Evolutionary conservation across 2,113 vertebrate genomes (phyloP).

Genomic region (Rhynchomys soricoides): DNA sequence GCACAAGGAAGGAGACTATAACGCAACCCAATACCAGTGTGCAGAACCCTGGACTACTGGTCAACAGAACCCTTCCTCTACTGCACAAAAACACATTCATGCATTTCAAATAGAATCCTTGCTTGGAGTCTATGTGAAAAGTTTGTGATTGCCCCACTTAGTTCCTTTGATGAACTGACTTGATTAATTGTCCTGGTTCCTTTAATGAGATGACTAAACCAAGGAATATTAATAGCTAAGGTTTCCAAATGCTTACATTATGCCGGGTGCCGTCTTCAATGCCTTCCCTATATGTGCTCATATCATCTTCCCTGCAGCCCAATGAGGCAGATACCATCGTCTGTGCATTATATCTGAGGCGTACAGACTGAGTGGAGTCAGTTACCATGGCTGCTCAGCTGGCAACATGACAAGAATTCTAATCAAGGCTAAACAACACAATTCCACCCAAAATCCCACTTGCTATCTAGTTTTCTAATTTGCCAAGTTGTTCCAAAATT

Average conservation of each 20-base stretch:
- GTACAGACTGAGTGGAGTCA: background rate
- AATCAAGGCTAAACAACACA: background rate
- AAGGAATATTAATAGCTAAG: conserved; percentile 38
- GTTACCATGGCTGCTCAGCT: accelerated
- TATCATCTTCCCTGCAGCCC: background rate
- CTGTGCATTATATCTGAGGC: background rate
- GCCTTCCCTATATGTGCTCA: background rate
- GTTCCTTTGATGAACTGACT: conserved; percentile 20
- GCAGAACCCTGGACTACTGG: background rate
- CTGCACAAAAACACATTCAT: background rate
- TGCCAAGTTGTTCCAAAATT: conserved; percentile 13
- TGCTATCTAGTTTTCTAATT: background rate
- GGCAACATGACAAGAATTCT: background rate
- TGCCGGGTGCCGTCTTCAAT: background rate
- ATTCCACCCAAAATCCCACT: background rate
- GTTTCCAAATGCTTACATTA: background rate
- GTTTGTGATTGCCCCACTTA: background rate
- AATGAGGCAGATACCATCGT: background rate
- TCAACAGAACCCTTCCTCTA: background rate
- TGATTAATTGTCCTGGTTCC: conserved; percentile 9
- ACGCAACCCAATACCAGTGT: no score
- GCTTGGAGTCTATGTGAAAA: background rate
- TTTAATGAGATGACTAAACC: conserved; percentile 8
- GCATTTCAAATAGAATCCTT: background rate
- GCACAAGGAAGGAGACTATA: background rate